A percentile compares a stretch with the other conserved stretches of the same genome.
Evolutionary conservation across 2,113 vertebrate genomes (phyloP).

Genomic region (Mugil cephalus): DNA sequence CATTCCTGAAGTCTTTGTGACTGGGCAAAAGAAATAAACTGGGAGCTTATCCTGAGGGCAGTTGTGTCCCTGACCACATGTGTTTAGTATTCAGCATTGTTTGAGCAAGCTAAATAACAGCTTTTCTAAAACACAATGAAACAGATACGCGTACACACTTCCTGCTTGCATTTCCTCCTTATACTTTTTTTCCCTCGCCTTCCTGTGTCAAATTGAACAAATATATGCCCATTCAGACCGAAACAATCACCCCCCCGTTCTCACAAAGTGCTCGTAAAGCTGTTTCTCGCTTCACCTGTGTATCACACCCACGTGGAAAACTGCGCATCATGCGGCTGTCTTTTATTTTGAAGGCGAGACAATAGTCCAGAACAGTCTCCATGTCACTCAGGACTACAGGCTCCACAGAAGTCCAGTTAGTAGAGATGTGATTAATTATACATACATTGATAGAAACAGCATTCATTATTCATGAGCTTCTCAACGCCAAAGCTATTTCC

Average conservation of each 20-base stretch:
- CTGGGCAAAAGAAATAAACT: not conserved
- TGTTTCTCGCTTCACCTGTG: constrained; percentile 57
- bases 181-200: constrained; percentile 59
- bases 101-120: constrained; percentile 43
- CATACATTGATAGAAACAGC: constrained; percentile 86
- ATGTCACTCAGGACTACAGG: constrained; percentile 77
- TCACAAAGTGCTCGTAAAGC: constrained; percentile 36
- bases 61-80: constrained; percentile 46
- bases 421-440: constrained; percentile 86
- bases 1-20: not conserved
- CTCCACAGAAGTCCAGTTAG: constrained; percentile 79
- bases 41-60: constrained; percentile 36
- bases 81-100: constrained; percentile 56
- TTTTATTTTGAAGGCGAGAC: constrained; percentile 67
- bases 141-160: constrained; percentile 70
- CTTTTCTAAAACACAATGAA: constrained; percentile 71
- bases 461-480: constrained; percentile 84
- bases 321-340: constrained; percentile 33
- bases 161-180: constrained; percentile 66
- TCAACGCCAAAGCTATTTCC: constrained; percentile 81
- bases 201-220: constrained; percentile 70
- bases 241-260: constrained; percentile 61
- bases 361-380: constrained; percentile 69
- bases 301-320: constrained; percentile 42
- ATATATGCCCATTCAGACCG: constrained; percentile 57